Percentiles rank a stretch among this genome's conserved stretches.
Evolutionary conservation across 2,113 vertebrate species (phyloP).

Genomic region (Bucco capensis): DNA sequence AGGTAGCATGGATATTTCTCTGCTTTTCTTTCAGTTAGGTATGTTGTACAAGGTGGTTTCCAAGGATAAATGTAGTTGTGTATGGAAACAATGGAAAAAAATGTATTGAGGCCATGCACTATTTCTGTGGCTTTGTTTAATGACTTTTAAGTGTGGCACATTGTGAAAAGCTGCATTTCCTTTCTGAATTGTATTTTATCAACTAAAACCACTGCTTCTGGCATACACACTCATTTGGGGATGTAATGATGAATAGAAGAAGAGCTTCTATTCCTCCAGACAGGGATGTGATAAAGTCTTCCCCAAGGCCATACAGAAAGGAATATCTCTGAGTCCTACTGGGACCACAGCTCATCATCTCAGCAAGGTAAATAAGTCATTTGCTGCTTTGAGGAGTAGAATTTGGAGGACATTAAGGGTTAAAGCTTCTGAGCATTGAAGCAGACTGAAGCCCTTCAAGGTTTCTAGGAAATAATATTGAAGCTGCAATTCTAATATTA

Average conservation of each 20-base stretch:
- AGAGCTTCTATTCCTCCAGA: not conserved
- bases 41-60: not conserved
- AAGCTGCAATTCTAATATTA: not conserved
- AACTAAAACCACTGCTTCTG: not conserved
- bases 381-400: not conserved
- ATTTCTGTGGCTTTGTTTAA: not conserved
- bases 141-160: not conserved
- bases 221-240: fast-evolving
- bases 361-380: not conserved
- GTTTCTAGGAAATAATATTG: not conserved
- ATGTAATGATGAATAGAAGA: not conserved
- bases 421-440: not conserved
- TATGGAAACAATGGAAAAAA: not conserved
- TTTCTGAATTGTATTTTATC: not conserved
- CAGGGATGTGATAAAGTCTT: not conserved
- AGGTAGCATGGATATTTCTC: not conserved
- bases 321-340: not conserved
- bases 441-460: not conserved
- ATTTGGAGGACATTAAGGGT: not conserved
- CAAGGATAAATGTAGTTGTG: not conserved
- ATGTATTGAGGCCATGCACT: not conserved
- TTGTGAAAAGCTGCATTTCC: not conserved
- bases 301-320: not conserved
- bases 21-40: not conserved
- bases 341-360: not conserved